phyloP scores from a whole-genome alignment of 2,113 vertebrate species.

The Hippolais icterina region DNA sequence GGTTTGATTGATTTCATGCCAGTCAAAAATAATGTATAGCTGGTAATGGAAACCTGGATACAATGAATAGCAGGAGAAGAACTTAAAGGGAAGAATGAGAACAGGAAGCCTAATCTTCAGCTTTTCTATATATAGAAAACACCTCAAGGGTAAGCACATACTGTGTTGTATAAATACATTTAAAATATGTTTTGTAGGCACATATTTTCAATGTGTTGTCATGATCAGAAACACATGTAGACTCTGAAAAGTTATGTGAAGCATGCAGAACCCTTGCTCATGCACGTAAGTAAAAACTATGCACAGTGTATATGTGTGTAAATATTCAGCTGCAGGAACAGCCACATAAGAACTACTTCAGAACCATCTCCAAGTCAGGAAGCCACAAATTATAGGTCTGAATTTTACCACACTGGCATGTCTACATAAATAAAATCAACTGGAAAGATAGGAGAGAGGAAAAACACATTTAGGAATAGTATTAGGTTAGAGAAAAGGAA shows the following conservation, averaged over 20 bases:
- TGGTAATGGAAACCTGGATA: not conserved
- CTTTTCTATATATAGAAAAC: constrained; percentile 65
- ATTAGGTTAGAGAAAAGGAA: constrained; percentile 23
- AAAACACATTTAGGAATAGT: constrained; percentile 54
- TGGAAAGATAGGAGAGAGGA: constrained; percentile 39
- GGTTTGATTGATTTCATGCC: not conserved
- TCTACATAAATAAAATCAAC: constrained; percentile 70
- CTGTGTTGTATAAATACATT: constrained; percentile 60
- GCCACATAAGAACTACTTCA: constrained; percentile 48
- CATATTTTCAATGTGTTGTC: constrained; percentile 65
- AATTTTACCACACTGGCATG: constrained; percentile 57
- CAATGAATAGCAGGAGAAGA: not conserved
- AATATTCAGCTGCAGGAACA: constrained; percentile 71
- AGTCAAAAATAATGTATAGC: constrained; percentile 4
- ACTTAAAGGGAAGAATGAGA: not conserved
- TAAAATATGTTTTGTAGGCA: constrained; percentile 64
- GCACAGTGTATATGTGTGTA: constrained; percentile 17
- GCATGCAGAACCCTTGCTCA: constrained; percentile 43
- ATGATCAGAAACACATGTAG: constrained; percentile 74
- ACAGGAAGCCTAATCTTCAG: constrained; percentile 41
- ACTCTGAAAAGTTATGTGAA: constrained; percentile 65
- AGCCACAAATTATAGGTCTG: constrained; percentile 75
- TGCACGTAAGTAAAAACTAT: constrained; percentile 37
- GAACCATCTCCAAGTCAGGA: constrained; percentile 66
- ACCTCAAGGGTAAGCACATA: constrained; percentile 39